Evolutionary conservation across 2,113 vertebrate species (phyloP).

Genomic region (Pedionomus torquatus): DNA sequence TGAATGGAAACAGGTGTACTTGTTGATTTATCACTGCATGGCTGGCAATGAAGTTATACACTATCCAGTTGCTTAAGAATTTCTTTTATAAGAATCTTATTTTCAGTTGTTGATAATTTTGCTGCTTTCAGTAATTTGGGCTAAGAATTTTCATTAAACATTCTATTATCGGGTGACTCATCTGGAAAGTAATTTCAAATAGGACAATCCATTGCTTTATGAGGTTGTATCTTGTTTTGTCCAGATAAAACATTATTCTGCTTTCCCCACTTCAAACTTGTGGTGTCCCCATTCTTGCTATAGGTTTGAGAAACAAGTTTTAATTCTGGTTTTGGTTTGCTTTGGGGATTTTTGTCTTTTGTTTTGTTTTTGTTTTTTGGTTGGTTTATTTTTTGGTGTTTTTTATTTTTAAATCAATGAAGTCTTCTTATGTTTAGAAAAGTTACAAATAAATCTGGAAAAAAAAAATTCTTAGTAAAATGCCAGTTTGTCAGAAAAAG

Average conservation of each 20-base stretch:
- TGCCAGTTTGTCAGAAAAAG: not conserved
- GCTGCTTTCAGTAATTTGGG: not conserved
- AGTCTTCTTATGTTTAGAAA: not conserved
- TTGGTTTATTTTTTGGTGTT: not conserved
- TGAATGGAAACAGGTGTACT: not conserved
- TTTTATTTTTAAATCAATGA: not conserved
- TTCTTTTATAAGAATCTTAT: not conserved
- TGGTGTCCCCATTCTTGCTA: not conserved
- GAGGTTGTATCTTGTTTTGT: not conserved
- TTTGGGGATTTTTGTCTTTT: not conserved
- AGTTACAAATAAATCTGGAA: not conserved
- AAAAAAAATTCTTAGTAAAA: not conserved
- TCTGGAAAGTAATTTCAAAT: not conserved
- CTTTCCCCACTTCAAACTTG: not conserved
- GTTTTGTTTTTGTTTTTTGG: not conserved
- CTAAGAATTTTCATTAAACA: not conserved
- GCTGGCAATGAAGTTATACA: not conserved
- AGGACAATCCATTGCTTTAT: not conserved
- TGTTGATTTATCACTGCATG: not conserved
- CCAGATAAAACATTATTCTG: not conserved
- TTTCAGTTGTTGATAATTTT: not conserved
- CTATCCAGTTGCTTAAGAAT: not conserved
- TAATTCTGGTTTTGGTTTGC: rapidly evolving
- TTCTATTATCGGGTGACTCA: not conserved
- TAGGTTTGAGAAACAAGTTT: not conserved